Base-by-base conservation (phyloP, 1,140 invertebrate species). In the Trachymyrmex septentrionalis region DNA sequence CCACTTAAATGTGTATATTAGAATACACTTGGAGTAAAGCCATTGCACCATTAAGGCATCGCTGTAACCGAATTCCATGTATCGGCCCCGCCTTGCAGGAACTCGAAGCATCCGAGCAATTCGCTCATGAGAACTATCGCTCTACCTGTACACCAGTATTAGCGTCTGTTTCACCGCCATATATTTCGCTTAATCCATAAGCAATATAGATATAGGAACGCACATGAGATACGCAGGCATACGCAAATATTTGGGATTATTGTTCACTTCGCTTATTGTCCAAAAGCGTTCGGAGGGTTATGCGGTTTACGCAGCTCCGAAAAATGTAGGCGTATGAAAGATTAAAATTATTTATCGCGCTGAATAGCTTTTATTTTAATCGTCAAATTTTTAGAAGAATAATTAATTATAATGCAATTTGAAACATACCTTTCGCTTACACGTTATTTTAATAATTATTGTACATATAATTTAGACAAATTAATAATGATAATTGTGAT, bases 181-280 rank as follows among this genome's bases (percentile, higher is more conserved):
- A 73, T 73, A 84, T 84, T 73, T 84, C 69, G 21, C 38, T 55
- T 82, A 82, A 82, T 82, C 67, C 67, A 82, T 73, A 61, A 82
- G 80, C 55, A 48, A 72, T 73, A 82, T 82, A 80, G 76, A 81
- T 57, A 59, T 34, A 57, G 66, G 34, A 57, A 71, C 66, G 78
- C 66, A 57, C 21, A 21, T 24, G 78, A 78, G 61, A 50, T 61
- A 77, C 61, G 44, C 48, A 12, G 64, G 10, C 6, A 9, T 34
- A 27, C 67, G 30, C 24, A 44, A 48, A 73, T 82, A 73, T 57
- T 48, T 44, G 34, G 19, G 53, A 82, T 59, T 53, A 69, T 72
- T 6, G 21, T 48, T 14, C 5, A 44, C 10, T 44, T 48, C 38
- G 21, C 3, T 78, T 14, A 27, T 57, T 71, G 3, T 34, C 30